Conservation (phyloP, 2,113 vertebrate genomes). For the Crotalus viridis region DNA sequence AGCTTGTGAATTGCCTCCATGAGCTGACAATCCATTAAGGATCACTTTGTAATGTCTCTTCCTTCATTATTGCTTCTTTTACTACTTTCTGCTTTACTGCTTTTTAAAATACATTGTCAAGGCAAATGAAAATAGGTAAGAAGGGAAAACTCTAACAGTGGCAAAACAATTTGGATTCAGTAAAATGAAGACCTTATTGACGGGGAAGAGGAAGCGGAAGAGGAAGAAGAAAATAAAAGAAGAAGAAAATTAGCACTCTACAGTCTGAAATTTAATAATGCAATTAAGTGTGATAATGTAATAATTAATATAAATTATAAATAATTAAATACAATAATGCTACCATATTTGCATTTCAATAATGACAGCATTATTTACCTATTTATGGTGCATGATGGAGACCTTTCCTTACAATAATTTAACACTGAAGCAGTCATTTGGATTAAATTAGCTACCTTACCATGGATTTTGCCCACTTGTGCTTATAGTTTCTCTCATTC, state of each 20-base stretch:
- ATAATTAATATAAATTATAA: background rate
- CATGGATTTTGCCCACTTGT: background rate
- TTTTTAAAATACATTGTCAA: slow-evolving; percentile 62
- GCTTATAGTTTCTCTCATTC: background rate
- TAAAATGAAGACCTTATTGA: slow-evolving; percentile 49
- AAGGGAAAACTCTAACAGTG: slow-evolving; percentile 46
- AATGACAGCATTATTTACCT: slow-evolving; percentile 9
- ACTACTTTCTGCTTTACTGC: slow-evolving; percentile 68
- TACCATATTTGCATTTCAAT: slow-evolving; percentile 20
- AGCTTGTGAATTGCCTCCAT: slow-evolving; percentile 60
- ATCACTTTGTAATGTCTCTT: slow-evolving; percentile 66
- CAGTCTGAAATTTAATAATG: slow-evolving; percentile 23
- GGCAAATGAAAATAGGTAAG: slow-evolving; percentile 62
- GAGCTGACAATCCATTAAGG: slow-evolving; percentile 67
- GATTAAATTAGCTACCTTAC: background rate
- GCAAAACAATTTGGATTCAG: slow-evolving; percentile 46
- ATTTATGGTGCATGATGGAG: slow-evolving; percentile 14
- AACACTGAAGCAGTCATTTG: background rate
- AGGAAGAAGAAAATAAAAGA: background rate
- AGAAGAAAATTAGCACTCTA: slow-evolving; percentile 39
- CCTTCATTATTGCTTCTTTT: slow-evolving; percentile 68
- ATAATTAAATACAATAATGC: background rate
- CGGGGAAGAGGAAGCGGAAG: background rate
- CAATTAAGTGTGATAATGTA: slow-evolving; percentile 23
- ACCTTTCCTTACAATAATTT: slow-evolving; percentile 34